Percentiles rank a stretch among this genome's conserved stretches.
Evolutionary conservation across 1,140 invertebrate genomes (phyloP).

Genomic region (Drosophila repletoides): DNA sequence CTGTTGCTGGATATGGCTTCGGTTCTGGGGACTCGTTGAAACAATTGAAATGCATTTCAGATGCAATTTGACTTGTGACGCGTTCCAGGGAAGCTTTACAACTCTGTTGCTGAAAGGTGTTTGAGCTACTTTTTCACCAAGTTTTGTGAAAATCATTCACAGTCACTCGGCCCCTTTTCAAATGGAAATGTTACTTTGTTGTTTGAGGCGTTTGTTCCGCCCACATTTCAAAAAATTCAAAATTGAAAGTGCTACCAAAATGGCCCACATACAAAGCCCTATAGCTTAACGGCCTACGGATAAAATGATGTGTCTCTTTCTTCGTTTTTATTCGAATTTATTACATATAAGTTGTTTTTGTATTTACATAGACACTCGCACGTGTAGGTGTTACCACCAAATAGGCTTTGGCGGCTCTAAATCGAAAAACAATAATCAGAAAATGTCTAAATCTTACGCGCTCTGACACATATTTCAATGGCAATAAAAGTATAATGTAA

Average conservation of each 20-base stretch:
- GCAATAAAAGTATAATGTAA: conserved; percentile 67
- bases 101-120: no score
- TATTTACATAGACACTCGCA: not conserved
- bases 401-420: conserved; percentile 43
- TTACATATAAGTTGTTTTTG: not conserved
- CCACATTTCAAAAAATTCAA: conserved; percentile 1
- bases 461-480: conserved; percentile 65
- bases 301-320: conserved; percentile 32
- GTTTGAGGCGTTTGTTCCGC: not conserved
- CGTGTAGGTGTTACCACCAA: conserved; percentile 58
- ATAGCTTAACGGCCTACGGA: conserved; percentile 29
- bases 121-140: conserved; percentile 7
- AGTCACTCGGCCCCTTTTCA: conserved; percentile 19
- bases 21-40: not conserved
- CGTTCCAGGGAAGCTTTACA: no score
- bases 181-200: conserved; percentile 1
- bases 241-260: conserved; percentile 56
- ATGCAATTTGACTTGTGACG: conserved; percentile 28
- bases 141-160: conserved; percentile 22
- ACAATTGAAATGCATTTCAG: conserved; percentile 46
- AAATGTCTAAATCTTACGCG: conserved; percentile 67
- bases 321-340: not conserved
- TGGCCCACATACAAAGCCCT: conserved; percentile 23
- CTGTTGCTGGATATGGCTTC: not conserved
- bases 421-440: conserved; percentile 62